phyloP scores from a whole-genome alignment of 2,888 invertebrate species.

The Pedicia rivosa region DNA sequence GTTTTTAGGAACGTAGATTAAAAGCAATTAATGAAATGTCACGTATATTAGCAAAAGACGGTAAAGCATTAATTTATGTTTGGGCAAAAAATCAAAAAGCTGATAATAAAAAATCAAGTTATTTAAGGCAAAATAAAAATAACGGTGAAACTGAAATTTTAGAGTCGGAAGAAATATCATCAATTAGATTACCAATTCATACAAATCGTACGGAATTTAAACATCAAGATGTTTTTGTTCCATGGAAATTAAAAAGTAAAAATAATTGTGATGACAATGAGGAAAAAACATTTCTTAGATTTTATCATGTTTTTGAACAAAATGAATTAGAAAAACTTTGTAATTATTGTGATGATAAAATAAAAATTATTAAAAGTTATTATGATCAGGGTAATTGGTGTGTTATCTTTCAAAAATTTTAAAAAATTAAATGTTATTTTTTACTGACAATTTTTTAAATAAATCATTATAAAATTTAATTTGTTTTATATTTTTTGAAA shows the following conservation, averaged over 20 bases:
- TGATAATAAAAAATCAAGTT: constrained; percentile 47
- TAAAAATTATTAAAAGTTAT: constrained; percentile 49
- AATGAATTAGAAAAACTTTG: constrained; percentile 61
- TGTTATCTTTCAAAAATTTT: constrained; percentile 49
- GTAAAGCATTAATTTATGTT: constrained; percentile 76
- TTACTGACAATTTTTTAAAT: too few relatives aligned
- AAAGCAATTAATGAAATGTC: constrained; percentile 61
- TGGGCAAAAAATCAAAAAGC: constrained; percentile 87
- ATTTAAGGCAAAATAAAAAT: constrained; percentile 43
- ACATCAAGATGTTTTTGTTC: constrained; percentile 83
- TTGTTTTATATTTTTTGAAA: too few relatives aligned
- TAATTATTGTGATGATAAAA: constrained; percentile 30
- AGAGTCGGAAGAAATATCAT: constrained; percentile 11
- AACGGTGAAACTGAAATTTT: constrained; percentile 26
- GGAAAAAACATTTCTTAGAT: constrained; percentile 51
- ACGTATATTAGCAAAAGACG: constrained; percentile 53
- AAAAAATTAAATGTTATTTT: too few relatives aligned
- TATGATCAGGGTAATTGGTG: constrained; percentile 98
- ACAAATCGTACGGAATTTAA: constrained; percentile 80
- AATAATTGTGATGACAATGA: constrained; percentile 14
- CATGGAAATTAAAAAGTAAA: constrained; percentile 64
- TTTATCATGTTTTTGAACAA: constrained; percentile 86
- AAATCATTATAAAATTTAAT: too few relatives aligned
- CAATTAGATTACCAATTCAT: constrained; percentile 51
- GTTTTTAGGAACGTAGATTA: constrained; percentile 46